A percentile compares a stretch with the other conserved stretches of the same genome.
phyloP scores from a whole-genome alignment of 2,797 vertebrate genomes.

The Ispidina lecontei region DNA sequence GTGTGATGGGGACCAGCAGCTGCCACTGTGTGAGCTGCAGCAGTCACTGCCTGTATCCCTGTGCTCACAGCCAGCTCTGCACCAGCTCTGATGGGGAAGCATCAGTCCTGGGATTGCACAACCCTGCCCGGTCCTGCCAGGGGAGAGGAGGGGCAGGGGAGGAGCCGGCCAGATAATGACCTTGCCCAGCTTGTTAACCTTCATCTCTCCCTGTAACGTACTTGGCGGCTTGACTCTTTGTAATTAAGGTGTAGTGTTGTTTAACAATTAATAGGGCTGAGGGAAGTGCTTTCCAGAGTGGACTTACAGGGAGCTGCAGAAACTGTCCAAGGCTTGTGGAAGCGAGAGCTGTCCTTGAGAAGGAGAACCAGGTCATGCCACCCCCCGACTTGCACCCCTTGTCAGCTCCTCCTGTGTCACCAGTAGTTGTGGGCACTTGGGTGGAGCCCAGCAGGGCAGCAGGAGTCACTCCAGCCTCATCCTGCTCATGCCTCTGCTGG shows the following conservation, averaged over 20 bases:
- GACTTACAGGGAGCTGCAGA: not conserved
- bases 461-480: not conserved
- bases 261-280: slow-evolving; percentile 46
- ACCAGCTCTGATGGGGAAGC: not conserved
- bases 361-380: not conserved
- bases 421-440: not conserved
- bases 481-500: not conserved
- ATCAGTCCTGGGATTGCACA: not conserved
- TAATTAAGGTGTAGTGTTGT: not conserved
- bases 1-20: not conserved
- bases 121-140: not conserved
- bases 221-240: not conserved
- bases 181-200: slow-evolving; percentile 29
- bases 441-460: not conserved
- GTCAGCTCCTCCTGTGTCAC: not conserved
- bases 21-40: not conserved
- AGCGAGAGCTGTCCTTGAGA: not conserved
- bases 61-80: not conserved
- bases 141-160: not conserved
- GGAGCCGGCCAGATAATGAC: not conserved
- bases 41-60: rapidly evolving
- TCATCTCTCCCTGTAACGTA: not conserved
- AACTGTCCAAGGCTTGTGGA: not conserved
- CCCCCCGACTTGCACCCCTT: too few relatives aligned
- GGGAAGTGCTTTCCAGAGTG: not conserved